These are phyloP conservation scores for Romanogobio albipinnatus DNA, from an alignment of 2,113 vertebrate genomes.

Conservation along the genomic window DNA sequence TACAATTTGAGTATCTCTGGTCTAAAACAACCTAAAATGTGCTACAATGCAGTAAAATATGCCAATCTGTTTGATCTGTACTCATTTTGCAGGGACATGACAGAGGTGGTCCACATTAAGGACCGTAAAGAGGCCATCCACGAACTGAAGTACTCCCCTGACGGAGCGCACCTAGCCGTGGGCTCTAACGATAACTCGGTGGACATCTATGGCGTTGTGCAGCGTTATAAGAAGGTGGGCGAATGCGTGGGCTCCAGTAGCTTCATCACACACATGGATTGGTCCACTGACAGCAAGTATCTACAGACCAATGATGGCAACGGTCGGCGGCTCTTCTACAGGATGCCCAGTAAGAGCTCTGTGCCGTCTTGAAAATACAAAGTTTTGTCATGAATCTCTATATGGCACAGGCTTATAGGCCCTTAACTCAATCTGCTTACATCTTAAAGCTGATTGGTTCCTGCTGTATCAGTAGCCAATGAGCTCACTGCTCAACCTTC, in stretches of 20 bases:
- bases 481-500: no score
- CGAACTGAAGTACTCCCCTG: slow-evolving; percentile 96
- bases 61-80: background rate
- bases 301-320: slow-evolving; percentile 95
- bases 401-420: no score
- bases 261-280: slow-evolving; percentile 98
- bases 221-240: slow-evolving; percentile 90
- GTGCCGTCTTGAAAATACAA: background rate
- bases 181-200: slow-evolving; percentile 95
- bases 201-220: slow-evolving; percentile 93
- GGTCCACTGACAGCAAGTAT: slow-evolving; percentile 94
- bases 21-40: background rate
- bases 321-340: slow-evolving; percentile 90
- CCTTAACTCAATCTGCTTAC: no score
- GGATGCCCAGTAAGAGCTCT: slow-evolving; percentile 89
- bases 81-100: slow-evolving; percentile 89
- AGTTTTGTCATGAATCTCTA: no score
- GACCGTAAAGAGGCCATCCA: slow-evolving; percentile 98
- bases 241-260: slow-evolving; percentile 90
- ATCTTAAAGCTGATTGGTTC: no score
- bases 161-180: slow-evolving; percentile 92
- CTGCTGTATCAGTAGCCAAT: no score
- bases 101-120: slow-evolving; percentile 98
- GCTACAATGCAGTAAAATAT: background rate
- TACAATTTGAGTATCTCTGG: background rate